phyloP scores from a whole-genome alignment of 92 coral and sea anemone species.

The Muricea muricata region DNA sequence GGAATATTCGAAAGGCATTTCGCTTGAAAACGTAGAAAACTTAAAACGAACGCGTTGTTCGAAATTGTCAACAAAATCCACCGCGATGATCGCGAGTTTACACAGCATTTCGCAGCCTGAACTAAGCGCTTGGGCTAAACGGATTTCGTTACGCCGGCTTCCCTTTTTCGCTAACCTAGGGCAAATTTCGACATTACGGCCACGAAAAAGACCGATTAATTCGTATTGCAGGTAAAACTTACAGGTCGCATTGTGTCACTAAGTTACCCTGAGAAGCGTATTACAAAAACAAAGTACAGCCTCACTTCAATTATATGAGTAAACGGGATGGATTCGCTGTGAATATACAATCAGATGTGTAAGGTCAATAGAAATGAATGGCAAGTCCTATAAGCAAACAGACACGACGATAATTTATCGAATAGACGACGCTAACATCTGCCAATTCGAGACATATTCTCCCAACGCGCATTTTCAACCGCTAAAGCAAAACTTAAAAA shows the following conservation, averaged over 20 bases:
- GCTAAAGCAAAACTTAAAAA: slow-evolving; percentile 5
- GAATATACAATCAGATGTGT: not conserved
- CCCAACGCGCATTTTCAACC: not conserved
- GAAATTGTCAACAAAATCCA: not conserved
- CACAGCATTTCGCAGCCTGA: not conserved
- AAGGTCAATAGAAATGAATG: not conserved
- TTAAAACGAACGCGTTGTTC: not conserved
- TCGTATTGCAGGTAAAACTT: not conserved
- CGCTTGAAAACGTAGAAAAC: not conserved
- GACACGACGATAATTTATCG: not conserved
- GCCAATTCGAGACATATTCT: not conserved
- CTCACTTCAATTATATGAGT: not conserved
- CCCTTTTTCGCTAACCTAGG: not conserved
- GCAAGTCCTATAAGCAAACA: not conserved
- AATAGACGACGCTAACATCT: not conserved
- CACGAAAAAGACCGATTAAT: not conserved
- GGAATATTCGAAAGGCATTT: not conserved
- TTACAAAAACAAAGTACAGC: slow-evolving; percentile 8
- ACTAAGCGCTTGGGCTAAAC: not conserved
- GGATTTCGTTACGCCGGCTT: not conserved
- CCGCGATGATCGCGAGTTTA: not conserved
- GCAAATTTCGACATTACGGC: not conserved
- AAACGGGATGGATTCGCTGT: not conserved
- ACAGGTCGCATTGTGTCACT: slow-evolving; percentile 34
- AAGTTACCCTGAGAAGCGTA: slow-evolving; percentile 17